Base-by-base conservation (phyloP, 1,140 invertebrate species). In the Melipona quadrifasciata region DNA sequence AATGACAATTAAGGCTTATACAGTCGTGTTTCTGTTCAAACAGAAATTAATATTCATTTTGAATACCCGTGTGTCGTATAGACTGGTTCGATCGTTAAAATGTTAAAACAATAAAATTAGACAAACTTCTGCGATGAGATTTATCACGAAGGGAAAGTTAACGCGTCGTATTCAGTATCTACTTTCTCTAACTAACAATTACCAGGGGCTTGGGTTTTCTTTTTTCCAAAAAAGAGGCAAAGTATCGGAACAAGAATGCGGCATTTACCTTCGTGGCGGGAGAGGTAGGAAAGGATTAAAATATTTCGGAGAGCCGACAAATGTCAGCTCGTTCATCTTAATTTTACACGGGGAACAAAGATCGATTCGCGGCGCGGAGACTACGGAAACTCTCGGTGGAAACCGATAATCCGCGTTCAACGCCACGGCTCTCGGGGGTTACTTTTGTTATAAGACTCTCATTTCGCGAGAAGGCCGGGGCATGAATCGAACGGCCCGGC, bases 371-470 rank as follows among this genome's bases (percentile, higher is more conserved):
- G 47, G 51, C 31, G 85, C 39, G n/a, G 47, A 55, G 77, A n/a
- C 86, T 71, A 74, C 64, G 77, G 77, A 85, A 68, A 64, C 64
- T 55, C 64, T 55, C 39, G 74, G 2, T 47, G 57, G 65, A 87
- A 86, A 57, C 78, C 87, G 86, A 88, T 89, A 89, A 89, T 89
- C 87, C 80, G 73, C 53, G 81, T 70, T 71, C 34, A 61, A 82
- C 71, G 65, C 39, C 80, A 80, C 87, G 87, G 61, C 77, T 88
- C 88, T 77, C 87, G 58, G 64, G 74, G 84, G 89, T 90, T 89
- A 88, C 85, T 85, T 90, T 89, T 86, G 83, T 86, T 90, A 88
- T 90, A 90, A 85, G 80, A 89, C 88, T 86, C 87, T 84, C 81
- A 81, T 87, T 84, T 82, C 53, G 87, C 86, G 86, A 80, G 80